These are phyloP conservation scores for Sipha maydis DNA, from an alignment of 2,888 invertebrate genomes.

Conservation along the genomic window DNA sequence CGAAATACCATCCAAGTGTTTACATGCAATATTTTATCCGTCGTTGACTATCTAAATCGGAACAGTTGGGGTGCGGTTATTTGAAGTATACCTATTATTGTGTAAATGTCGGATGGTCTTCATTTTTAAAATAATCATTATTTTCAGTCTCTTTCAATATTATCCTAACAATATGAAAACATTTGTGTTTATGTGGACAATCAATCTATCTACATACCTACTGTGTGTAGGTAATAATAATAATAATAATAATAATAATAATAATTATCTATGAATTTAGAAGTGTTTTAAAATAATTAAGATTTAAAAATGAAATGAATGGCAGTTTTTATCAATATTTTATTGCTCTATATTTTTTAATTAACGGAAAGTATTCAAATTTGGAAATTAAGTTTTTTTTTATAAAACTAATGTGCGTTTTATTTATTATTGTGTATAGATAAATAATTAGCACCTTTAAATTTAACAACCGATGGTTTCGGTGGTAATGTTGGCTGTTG, in stretches of 20 bases:
- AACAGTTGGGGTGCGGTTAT: conserved; percentile 1
- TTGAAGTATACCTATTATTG: conserved; percentile 22
- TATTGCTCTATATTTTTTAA: background rate
- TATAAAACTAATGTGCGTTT: conserved; percentile 26
- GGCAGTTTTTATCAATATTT: background rate
- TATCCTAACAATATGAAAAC: background rate
- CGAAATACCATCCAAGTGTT: background rate
- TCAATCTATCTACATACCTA: background rate
- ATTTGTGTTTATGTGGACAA: background rate
- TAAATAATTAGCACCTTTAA: conserved; percentile 73
- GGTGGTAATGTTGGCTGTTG: conserved; percentile 62
- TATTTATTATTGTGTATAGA: background rate
- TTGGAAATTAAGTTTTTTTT: background rate
- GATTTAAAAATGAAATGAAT: background rate
- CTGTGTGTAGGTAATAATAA: background rate
- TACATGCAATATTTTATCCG: background rate
- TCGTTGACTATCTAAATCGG: conserved; percentile 11
- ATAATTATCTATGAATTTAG: too few relatives aligned
- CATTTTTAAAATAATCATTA: background rate
- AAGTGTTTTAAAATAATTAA: background rate
- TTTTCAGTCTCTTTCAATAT: background rate
- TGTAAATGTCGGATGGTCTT: conserved; percentile 33
- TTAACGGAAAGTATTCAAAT: background rate
- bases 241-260: too few relatives aligned
- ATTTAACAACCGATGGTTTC: conserved; percentile 74